These are phyloP conservation scores for Drosophila santomea DNA, from an alignment of 1,140 invertebrate genomes.

Conservation along the genomic window DNA sequence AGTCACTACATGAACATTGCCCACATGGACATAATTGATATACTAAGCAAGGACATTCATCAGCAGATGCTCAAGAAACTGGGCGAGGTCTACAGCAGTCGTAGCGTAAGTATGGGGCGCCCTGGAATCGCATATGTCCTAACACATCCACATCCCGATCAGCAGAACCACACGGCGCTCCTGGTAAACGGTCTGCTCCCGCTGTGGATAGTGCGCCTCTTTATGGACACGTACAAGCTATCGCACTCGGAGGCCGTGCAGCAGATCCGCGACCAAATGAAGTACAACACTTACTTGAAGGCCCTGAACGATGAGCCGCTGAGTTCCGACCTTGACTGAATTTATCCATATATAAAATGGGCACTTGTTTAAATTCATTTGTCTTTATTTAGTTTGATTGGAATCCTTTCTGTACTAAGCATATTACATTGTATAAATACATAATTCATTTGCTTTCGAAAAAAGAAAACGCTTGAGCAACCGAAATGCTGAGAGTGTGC, in stretches of 20 bases:
- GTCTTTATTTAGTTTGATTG: conserved; percentile 30
- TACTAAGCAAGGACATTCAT: conserved; percentile 47
- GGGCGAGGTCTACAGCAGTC: conserved; percentile 35
- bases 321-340: conserved; percentile 36
- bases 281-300: conserved; percentile 44
- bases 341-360: not conserved
- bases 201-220: conserved; percentile 66
- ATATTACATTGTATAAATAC: conserved; percentile 35
- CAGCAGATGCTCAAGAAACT: conserved; percentile 61
- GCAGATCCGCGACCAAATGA: conserved; percentile 54
- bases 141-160: not conserved
- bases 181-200: conserved; percentile 73
- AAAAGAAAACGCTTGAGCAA: conserved; percentile 26
- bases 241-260: conserved; percentile 25
- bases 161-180: conserved; percentile 49
- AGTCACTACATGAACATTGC: conserved; percentile 44
- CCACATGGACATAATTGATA: conserved; percentile 60
- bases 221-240: conserved; percentile 66
- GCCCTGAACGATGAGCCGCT: conserved; percentile 54
- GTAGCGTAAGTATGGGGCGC: conserved; percentile 43
- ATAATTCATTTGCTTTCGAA: conserved; percentile 36
- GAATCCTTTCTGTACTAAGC: conserved; percentile 38
- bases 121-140: not conserved
- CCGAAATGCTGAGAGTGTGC: conserved; percentile 32
- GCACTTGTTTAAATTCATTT: conserved; percentile 10